Evolutionary conservation across 2,888 invertebrate genomes (phyloP).

Genomic region (Lymantria dispar): DNA sequence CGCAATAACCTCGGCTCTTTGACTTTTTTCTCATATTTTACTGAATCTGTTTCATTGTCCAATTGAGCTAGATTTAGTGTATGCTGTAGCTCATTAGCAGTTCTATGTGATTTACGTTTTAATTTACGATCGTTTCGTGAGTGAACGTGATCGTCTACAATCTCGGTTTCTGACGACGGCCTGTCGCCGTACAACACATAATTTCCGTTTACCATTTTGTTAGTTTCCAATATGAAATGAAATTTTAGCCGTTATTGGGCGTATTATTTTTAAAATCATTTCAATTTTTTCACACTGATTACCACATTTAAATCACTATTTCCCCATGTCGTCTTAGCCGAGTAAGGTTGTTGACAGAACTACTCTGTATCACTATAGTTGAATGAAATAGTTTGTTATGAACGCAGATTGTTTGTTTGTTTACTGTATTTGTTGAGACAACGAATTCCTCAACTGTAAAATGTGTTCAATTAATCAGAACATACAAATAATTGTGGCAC

Average conservation of each 20-base stretch:
- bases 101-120: constrained; percentile 58
- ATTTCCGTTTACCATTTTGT: constrained; percentile 77
- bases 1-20: constrained; percentile 69
- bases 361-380: constrained; percentile 33
- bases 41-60: constrained; percentile 73
- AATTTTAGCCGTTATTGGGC: not conserved
- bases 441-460: constrained; percentile 59
- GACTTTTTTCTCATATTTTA: constrained; percentile 71
- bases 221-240: constrained; percentile 16
- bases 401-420: constrained; percentile 71
- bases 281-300: not conserved
- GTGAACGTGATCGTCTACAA: constrained; percentile 70
- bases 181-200: constrained; percentile 72
- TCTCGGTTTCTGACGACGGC: constrained; percentile 70
- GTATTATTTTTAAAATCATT: not conserved
- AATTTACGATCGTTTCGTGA: constrained; percentile 58
- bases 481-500: constrained; percentile 26
- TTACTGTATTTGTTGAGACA: constrained; percentile 45
- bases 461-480: constrained; percentile 52
- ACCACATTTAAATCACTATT: not conserved
- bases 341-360: not conserved
- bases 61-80: constrained; percentile 61
- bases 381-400: constrained; percentile 45
- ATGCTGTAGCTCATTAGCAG: constrained; percentile 64
- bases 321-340: not conserved